These are phyloP conservation scores for Pelobates cultripes DNA, from an alignment of 2,797 vertebrate species.

Conservation along the genomic window DNA sequence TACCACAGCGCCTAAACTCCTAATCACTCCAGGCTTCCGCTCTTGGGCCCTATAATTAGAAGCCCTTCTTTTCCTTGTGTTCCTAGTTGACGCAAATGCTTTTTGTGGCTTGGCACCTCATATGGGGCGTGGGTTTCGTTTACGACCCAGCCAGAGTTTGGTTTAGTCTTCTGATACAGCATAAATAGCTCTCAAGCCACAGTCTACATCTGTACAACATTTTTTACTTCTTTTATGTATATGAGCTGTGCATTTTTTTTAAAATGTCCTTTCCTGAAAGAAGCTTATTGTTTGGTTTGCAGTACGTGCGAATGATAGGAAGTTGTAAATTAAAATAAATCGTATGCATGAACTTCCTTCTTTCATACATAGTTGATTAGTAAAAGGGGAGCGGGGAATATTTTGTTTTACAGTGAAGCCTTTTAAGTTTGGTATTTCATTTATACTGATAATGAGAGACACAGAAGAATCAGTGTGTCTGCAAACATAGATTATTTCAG, in stretches of 20 bases:
- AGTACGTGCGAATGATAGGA: conserved; percentile 67
- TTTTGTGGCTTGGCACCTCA: conserved; percentile 99
- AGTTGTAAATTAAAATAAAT: conserved; percentile 65
- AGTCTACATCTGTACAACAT: conserved; percentile 80
- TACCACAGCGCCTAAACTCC: conserved; percentile 94
- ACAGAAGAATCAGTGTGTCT: neutral
- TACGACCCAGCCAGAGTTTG: conserved; percentile 89
- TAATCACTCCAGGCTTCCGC: conserved; percentile 94
- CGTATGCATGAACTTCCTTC: conserved; percentile 49
- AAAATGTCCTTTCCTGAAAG: conserved; percentile 63
- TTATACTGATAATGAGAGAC: neutral
- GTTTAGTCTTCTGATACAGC: conserved; percentile 95
- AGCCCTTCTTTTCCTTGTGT: conserved; percentile 94
- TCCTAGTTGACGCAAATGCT: conserved; percentile 99
- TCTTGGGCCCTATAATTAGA: conserved; percentile 99
- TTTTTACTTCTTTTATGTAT: conserved; percentile 76
- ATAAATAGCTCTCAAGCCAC: conserved; percentile 91
- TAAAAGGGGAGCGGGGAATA: neutral
- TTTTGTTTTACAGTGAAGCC: neutral
- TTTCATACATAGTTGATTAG: conserved; percentile 13
- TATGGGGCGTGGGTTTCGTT: conserved; percentile 96
- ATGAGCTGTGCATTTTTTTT: conserved; percentile 69
- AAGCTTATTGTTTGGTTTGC: conserved; percentile 64
- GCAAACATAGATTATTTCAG: neutral
- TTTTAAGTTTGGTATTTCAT: conserved; percentile 3